Base-by-base conservation (phyloP, 1,140 invertebrate genomes). In the Drosophila yakuba region DNA sequence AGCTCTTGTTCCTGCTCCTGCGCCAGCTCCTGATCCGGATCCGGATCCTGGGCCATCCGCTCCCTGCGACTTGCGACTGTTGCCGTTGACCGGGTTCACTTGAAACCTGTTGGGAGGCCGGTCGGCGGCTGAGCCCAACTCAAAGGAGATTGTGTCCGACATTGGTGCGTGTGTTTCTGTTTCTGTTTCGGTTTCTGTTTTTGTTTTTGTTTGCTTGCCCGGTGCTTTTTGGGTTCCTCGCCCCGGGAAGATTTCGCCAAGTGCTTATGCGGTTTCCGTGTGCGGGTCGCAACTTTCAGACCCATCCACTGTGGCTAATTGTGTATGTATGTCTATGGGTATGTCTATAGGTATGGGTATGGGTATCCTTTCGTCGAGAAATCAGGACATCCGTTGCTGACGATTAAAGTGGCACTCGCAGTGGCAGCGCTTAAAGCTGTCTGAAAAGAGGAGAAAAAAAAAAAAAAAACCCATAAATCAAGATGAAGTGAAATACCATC, bases 71-170 rank as follows among this genome's bases (percentile, higher is more conserved):
- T 89, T 89, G 73, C 77, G 80, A 71, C 78, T 77, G 23, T 78
- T 86, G 68, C 91, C 84, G 20, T 91, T 86, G 58, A 93, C 92
- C 57, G 91, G 85, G 81, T 93, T 93, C 58, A 93, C 93, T 82
- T 91, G 91, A 59, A 92, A 89, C 25, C 84, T 88, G 71, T 89
- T 92, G 28, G 91, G 85, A 14, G 90, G 91, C 47, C 89, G 72
- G 66, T 92, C 91, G 44, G 73, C 35, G 28, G 91, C 88, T 48
- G 88, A 91, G 51, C 88, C 85, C 85, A 92, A 79, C 78, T 92
- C 91, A 58, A 91, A 79, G 15, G 91, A 90, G 36, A 77, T 78
- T 68, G 71, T 67, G 44, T 92, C 91, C 48, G 91, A 91, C 91
- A 92, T 92, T 36, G 64, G 52, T 43, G 23, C 14, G 47, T 35